Evolutionary conservation across 2,113 vertebrate genomes (phyloP).

Genomic region (Thamnophis sirtalis): DNA sequence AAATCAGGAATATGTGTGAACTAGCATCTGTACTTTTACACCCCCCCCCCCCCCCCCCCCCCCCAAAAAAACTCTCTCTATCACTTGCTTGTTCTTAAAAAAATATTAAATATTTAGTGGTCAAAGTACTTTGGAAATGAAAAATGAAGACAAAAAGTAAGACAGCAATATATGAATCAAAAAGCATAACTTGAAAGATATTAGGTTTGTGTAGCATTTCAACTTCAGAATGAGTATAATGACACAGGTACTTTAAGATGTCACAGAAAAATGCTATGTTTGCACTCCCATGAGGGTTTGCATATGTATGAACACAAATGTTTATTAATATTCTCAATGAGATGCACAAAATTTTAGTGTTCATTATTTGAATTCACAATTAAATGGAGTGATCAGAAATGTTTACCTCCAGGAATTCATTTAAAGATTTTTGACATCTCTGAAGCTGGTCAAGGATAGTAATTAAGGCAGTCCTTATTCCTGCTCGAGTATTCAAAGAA

Average conservation of each 20-base stretch:
- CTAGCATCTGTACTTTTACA: background rate
- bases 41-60: too few species aligned
- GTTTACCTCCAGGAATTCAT: conserved; percentile 93
- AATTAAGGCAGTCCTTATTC: conserved; percentile 84
- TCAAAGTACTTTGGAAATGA: background rate
- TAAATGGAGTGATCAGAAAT: background rate
- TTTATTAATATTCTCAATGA: background rate
- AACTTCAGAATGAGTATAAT: background rate
- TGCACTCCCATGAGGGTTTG: background rate
- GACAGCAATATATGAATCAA: background rate
- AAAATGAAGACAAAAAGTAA: background rate
- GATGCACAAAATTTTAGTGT: background rate
- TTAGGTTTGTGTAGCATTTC: background rate
- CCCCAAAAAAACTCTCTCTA: background rate
- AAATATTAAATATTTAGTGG: background rate
- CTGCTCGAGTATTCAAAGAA: conserved; percentile 78
- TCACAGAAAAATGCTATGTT: background rate
- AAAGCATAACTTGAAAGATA: background rate
- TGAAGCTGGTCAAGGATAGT: conserved; percentile 93
- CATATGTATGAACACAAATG: background rate
- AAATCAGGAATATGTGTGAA: background rate
- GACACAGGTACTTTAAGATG: background rate
- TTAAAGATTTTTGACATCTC: conserved; percentile 95
- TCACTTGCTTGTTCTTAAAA: background rate
- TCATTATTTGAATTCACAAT: background rate